These are phyloP conservation scores for Hyppa rectilinea DNA, from an alignment of 2,888 invertebrate species.

Conservation along the genomic window DNA sequence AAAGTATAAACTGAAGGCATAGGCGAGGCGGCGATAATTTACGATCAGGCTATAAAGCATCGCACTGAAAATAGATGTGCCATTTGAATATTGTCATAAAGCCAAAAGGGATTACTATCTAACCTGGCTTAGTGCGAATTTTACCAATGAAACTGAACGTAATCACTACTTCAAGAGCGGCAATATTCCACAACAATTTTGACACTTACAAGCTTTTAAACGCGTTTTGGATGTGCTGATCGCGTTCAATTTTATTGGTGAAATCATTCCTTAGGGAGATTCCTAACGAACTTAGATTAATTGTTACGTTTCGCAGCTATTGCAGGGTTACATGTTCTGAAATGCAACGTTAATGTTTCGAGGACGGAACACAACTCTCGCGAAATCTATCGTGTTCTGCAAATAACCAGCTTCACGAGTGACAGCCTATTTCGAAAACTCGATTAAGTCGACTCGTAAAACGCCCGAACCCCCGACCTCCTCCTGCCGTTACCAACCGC, in stretches of 20 bases:
- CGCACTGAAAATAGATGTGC: slow-evolving; percentile 71
- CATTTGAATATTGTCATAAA: slow-evolving; percentile 75
- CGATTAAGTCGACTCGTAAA: slow-evolving; percentile 78
- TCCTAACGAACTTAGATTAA: too few relatives aligned
- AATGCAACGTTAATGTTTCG: slow-evolving; percentile 21
- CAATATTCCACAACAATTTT: background rate
- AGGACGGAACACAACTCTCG: slow-evolving; percentile 29
- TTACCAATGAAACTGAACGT: background rate
- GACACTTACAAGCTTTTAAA: background rate
- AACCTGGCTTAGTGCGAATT: slow-evolving; percentile 13
- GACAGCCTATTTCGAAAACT: slow-evolving; percentile 75
- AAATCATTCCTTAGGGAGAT: too few relatives aligned
- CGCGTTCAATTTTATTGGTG: background rate
- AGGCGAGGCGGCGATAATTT: slow-evolving; percentile 72
- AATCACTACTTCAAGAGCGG: background rate
- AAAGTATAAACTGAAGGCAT: slow-evolving; percentile 73
- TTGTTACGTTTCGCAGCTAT: too few relatives aligned
- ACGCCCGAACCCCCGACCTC: slow-evolving; percentile 65
- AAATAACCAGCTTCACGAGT: slow-evolving; percentile 61
- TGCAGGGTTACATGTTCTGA: too few relatives aligned
- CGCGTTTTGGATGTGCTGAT: too few relatives aligned
- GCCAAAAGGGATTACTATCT: slow-evolving; percentile 56
- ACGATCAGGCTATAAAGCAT: slow-evolving; percentile 72
- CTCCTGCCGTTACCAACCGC: slow-evolving; percentile 68
- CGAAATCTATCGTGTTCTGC: slow-evolving; percentile 41